Conservation (phyloP, 2,888 invertebrate species). For the Margaritifera margaritifera region DNA sequence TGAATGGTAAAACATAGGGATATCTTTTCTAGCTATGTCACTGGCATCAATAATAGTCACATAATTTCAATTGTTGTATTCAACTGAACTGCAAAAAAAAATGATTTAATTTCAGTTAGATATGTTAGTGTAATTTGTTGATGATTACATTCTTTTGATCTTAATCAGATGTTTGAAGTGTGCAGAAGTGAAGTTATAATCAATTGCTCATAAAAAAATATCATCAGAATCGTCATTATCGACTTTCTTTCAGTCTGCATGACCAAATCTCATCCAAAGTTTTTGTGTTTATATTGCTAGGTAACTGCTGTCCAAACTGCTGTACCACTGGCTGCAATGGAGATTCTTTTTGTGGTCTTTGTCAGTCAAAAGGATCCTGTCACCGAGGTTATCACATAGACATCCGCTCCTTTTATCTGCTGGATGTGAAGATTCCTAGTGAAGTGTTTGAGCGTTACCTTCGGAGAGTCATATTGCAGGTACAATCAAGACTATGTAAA, state of each 20-base stretch:
- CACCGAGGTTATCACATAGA: slow-evolving; percentile 45
- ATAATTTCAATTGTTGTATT: no score
- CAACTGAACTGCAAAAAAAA: no score
- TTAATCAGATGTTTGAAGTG: no score
- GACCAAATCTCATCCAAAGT: background rate
- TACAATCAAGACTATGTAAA: slow-evolving; percentile 12
- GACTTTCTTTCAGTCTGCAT: background rate
- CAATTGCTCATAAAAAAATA: background rate
- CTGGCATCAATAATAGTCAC: no score
- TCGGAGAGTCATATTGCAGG: slow-evolving; percentile 36
- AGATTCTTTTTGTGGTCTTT: slow-evolving; percentile 33
- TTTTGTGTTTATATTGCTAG: slow-evolving; percentile 18
- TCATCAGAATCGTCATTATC: background rate
- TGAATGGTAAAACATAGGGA: no score
- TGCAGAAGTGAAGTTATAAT: no score
- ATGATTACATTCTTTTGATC: no score
- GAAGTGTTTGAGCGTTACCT: slow-evolving; percentile 50
- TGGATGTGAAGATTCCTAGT: slow-evolving; percentile 44
- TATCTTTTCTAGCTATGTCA: no score
- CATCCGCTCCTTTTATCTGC: slow-evolving; percentile 55
- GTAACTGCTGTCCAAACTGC: slow-evolving; percentile 49
- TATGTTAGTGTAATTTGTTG: no score
- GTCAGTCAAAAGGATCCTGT: slow-evolving; percentile 24
- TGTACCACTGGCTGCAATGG: slow-evolving; percentile 41
- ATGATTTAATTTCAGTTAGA: no score